Evolutionary conservation across 2,797 vertebrate species (phyloP).

Genomic region (Microtus obscurus): DNA sequence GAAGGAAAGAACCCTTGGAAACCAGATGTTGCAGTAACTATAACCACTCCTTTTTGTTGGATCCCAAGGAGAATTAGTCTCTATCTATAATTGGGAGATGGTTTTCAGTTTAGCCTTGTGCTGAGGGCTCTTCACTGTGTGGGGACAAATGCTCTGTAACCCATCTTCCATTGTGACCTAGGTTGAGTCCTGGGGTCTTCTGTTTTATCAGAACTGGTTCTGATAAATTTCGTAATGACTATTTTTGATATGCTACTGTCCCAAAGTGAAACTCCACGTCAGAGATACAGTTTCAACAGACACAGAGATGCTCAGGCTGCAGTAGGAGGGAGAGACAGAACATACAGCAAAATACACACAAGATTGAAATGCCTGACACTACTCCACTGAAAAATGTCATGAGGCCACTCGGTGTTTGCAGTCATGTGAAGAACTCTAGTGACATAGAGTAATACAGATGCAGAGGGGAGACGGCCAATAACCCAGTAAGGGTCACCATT

Average conservation of each 20-base stretch:
- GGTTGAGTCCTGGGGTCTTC: neutral
- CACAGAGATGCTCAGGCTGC: neutral
- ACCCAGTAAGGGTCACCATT: neutral
- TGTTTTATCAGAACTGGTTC: neutral
- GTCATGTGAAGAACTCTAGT: neutral
- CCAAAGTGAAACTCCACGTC: conserved; percentile 44
- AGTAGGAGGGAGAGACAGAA: conserved; percentile 28
- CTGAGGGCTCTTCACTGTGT: conserved; percentile 78
- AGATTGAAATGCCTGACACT: neutral
- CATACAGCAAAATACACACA: neutral
- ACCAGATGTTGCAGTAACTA: conserved; percentile 81
- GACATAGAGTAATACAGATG: neutral
- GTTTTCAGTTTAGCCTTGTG: conserved; percentile 84
- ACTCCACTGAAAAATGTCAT: neutral
- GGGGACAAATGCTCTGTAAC: conserved; percentile 46
- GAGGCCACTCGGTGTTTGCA: neutral
- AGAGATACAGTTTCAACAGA: neutral
- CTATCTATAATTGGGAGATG: conserved; percentile 87
- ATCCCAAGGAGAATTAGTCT: conserved; percentile 88
- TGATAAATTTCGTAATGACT: neutral
- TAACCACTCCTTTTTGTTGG: conserved; percentile 88
- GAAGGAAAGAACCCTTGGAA: conserved; percentile 84
- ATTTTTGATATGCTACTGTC: conserved; percentile 39
- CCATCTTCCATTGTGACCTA: neutral
- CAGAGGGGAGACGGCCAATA: neutral